phyloP scores from a whole-genome alignment of 2,797 vertebrate species.

The Protosalanx chinensis region DNA sequence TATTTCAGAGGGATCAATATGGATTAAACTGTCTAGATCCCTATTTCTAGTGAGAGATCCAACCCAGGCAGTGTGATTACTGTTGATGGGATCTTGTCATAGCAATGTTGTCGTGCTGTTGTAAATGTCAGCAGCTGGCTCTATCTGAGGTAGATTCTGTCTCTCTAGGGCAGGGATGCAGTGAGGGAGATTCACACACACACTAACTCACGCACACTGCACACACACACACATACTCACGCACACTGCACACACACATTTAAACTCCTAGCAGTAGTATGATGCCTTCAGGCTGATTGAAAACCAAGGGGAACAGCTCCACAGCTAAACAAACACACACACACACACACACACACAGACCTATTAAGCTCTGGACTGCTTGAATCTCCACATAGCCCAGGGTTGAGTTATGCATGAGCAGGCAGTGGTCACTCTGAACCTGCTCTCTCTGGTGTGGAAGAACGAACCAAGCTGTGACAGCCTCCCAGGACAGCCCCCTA shows the following conservation, averaged over 20 bases:
- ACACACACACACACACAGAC: neutral
- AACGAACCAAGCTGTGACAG: neutral
- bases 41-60: neutral
- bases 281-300: neutral
- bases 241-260: neutral
- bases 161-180: slow-evolving; percentile 12
- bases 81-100: neutral
- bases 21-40: neutral
- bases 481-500: neutral
- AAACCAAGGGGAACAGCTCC: slow-evolving; percentile 16
- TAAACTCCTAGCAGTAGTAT: neutral
- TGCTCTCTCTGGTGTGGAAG: slow-evolving; percentile 6
- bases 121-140: neutral
- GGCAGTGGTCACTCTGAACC: neutral
- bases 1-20: too few relatives aligned
- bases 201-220: neutral
- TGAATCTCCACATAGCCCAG: neutral
- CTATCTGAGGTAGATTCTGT: neutral
- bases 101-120: neutral
- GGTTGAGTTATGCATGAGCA: slow-evolving; percentile 11
- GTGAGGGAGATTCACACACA: neutral
- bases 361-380: neutral
- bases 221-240: neutral
- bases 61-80: neutral
- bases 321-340: slow-evolving; percentile 5